Evolutionary conservation across 2,888 invertebrate species (phyloP), one percentile per base, ranked within the genome.

Genomic region (Craniophora ligustri): DNA sequence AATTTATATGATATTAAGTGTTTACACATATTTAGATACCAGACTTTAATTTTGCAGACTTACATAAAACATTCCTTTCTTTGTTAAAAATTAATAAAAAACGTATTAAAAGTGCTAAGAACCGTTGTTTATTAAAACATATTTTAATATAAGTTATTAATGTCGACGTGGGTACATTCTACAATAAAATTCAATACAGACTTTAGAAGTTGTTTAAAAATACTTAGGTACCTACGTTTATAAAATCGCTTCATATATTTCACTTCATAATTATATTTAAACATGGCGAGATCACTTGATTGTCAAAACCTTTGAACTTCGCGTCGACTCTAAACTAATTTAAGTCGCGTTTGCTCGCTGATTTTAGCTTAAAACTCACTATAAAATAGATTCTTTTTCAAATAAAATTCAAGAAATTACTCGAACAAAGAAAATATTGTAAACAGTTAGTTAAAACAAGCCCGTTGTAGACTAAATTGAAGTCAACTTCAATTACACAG

Each of bases 401-500:
- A 50, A 60, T 51, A 42, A 59, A 55, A 55, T 55, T 56, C 56
- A 60, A 51, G 6, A 30, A 72, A 68, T 56, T 50, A 53, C 39
- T 36, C 26, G 13, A 46, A 68, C 55, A 66, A 61, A 68, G 63
- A 66, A 55, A 64, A 57, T 40, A 31, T 55, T 32, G 14, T 42
- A 42, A 49, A 58, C 44, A 47, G 35, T 63, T 63, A 54, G 38
- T 62, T 63, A 50, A 60, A 59, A 46, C 32, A 49, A 50, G 44
- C 35, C 31, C 41, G 34, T 19, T 30, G 50, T 45, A 67, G 53
- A 57, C 50, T 53, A 69, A 69, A 69, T 72, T 53, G 50, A 63
- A 67, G 47, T 69, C 50, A 42, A 50, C 51, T 67, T 60, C 57
- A 64, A 72, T 67, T 64, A 60, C 39, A 32, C 2, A 39, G 40